These are phyloP conservation scores for Mus spretus DNA, from an alignment of 2,797 vertebrate genomes.

Conservation along the genomic window DNA sequence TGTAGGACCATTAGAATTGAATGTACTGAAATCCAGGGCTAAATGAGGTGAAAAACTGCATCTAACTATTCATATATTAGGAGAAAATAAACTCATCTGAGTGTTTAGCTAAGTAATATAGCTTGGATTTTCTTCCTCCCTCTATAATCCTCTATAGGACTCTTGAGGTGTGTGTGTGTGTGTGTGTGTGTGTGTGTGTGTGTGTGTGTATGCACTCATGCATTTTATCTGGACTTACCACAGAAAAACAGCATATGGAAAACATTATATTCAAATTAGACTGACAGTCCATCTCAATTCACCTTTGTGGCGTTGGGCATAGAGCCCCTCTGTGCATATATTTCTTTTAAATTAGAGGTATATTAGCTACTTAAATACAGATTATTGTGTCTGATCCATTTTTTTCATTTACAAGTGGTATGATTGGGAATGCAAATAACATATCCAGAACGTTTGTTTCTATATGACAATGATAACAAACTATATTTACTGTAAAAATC, in stretches of 20 bases:
- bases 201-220: neutral
- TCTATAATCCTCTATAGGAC: neutral
- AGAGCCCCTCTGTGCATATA: neutral
- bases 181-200: neutral
- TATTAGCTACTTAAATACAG: neutral
- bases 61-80: neutral
- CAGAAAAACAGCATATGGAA: neutral
- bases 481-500: neutral
- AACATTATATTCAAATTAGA: conserved; percentile 41
- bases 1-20: conserved; percentile 6
- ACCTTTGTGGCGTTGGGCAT: neutral
- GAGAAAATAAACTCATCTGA: conserved; percentile 49
- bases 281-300: neutral
- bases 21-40: conserved; percentile 33
- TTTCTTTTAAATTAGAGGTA: conserved; percentile 18
- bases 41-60: conserved; percentile 59
- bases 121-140: conserved; percentile 5
- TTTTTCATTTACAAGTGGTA: neutral
- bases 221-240: neutral
- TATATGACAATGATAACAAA: neutral
- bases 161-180: neutral
- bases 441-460: conserved; percentile 13
- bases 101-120: conserved; percentile 13
- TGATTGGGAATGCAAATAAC: neutral
- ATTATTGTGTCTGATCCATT: neutral